Base-by-base conservation (phyloP, 1,140 invertebrate species). In the Caerostris extrusa region DNA sequence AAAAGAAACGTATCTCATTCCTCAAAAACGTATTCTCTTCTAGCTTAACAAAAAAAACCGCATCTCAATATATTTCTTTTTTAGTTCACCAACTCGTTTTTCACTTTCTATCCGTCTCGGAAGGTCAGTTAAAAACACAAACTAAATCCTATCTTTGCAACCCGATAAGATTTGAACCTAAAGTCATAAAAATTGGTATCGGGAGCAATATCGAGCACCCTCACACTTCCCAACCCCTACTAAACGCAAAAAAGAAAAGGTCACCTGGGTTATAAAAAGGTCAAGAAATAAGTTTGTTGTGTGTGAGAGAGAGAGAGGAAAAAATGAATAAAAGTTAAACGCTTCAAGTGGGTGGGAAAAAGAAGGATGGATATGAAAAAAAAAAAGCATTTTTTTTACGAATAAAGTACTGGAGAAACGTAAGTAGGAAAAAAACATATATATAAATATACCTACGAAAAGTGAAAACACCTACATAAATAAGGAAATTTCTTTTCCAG, bases 391-490 rank as follows among this genome's bases (percentile, higher is more conserved):
- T n/a, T n/a, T 58, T 85, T 85, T 85, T 85, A 85, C 12, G 55
- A 85, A 85, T 85, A 85, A 85, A 85, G 55, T 85, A 34, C 82
- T 85, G 14, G 55, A 56, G 55, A 58, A 58, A 77, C 12, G 50
- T 3, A 8, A 71, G 10, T 0, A 77, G 50, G 4, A 53, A 69
- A 77, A 77, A 77, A 77, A 12, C 12, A 3, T 12, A 88, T 12
- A 88, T 34, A 90, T 56, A 90, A 71, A 90, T 90, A 90, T 90
- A 90, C 88, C 88, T 71, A 77, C 17, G 55, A 90, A 90, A 69
- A 90, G 88, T 90, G 88, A 90, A 90, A 90, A 90, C 67, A 90
- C 88, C 88, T 77, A 77, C 34, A 90, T 67, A 64, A 64, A 88
- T 50, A 69, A 90, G 77, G 12, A 91, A n/a, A n/a, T n/a, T n/a